Percentiles rank a stretch among this genome's conserved stretches.
phyloP scores from a whole-genome alignment of 2,113 vertebrate genomes.

The Paracyprichromis sp. region DNA sequence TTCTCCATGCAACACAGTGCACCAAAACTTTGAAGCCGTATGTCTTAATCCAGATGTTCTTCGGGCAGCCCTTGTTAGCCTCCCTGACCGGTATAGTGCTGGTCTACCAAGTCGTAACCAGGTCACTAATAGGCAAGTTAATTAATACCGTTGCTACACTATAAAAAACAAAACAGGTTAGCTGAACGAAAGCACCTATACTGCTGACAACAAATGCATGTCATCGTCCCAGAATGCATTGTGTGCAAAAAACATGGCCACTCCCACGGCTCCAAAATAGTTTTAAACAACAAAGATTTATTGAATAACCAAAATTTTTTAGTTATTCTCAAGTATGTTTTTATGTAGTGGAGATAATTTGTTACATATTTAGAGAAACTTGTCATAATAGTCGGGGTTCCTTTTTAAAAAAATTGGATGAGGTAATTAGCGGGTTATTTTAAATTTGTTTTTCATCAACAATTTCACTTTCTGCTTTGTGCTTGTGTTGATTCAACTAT shows the following conservation, averaged over 20 bases:
- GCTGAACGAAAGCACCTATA: neutral
- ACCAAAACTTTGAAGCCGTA: accelerated
- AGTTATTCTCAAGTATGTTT: neutral
- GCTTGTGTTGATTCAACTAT: neutral
- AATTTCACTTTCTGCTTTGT: neutral
- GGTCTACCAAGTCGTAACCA: neutral
- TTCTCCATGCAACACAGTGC: neutral
- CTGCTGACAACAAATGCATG: neutral
- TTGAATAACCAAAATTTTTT: accelerated
- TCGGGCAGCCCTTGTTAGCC: accelerated
- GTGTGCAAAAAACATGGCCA: neutral
- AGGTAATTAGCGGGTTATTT: neutral
- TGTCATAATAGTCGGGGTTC: neutral
- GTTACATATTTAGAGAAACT: neutral
- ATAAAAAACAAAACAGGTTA: neutral
- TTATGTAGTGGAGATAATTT: neutral
- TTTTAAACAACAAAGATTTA: neutral
- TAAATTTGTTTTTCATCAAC: neutral
- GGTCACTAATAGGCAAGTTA: neutral
- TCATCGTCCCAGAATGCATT: accelerated
- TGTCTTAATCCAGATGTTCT: neutral
- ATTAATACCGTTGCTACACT: neutral
- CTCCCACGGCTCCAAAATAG: neutral
- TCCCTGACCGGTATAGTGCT: neutral
- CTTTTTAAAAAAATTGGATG: neutral